A percentile compares a stretch with the other conserved stretches of the same genome.
phyloP scores from a whole-genome alignment of 2,888 invertebrate genomes.

The Drosophila multiciliata region DNA sequence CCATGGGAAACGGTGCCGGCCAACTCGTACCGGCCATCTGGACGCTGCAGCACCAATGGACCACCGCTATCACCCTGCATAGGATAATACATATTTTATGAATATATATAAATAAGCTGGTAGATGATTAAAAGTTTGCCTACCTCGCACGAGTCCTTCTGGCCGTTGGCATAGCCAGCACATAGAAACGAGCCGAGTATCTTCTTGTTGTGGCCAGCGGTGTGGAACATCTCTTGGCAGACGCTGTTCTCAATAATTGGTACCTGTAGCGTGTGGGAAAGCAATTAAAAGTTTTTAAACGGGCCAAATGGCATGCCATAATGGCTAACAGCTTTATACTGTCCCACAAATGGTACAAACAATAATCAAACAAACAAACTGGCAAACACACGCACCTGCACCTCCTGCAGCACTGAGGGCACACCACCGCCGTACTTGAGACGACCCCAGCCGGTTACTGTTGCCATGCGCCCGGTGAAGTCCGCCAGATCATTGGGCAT shows the following conservation, averaged over 20 bases:
- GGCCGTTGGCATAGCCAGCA: slow-evolving; percentile 96
- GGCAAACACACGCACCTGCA: slow-evolving; percentile 87
- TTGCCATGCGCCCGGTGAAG: slow-evolving; percentile 94
- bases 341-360: neutral
- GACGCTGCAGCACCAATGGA: slow-evolving; percentile 92
- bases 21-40: slow-evolving; percentile 94
- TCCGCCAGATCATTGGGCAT: slow-evolving; percentile 92
- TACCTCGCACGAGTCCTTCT: slow-evolving; percentile 97
- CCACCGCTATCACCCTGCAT: slow-evolving; percentile 96
- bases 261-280: slow-evolving; percentile 86
- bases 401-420: slow-evolving; percentile 95
- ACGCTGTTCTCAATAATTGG: slow-evolving; percentile 96
- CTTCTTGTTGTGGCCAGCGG: slow-evolving; percentile 94
- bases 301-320: slow-evolving; percentile 7
- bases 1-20: slow-evolving; percentile 97
- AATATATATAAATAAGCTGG: neutral
- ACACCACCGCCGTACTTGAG: slow-evolving; percentile 96
- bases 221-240: slow-evolving; percentile 97
- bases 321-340: slow-evolving; percentile 22
- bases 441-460: slow-evolving; percentile 96
- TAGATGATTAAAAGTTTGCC: slow-evolving; percentile 10
- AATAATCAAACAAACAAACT: neutral
- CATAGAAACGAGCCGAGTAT: slow-evolving; percentile 95
- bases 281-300: slow-evolving; percentile 37
- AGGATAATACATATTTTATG: neutral